Base-by-base conservation (phyloP, 2,797 vertebrate species). In the Liparis tanakae region DNA sequence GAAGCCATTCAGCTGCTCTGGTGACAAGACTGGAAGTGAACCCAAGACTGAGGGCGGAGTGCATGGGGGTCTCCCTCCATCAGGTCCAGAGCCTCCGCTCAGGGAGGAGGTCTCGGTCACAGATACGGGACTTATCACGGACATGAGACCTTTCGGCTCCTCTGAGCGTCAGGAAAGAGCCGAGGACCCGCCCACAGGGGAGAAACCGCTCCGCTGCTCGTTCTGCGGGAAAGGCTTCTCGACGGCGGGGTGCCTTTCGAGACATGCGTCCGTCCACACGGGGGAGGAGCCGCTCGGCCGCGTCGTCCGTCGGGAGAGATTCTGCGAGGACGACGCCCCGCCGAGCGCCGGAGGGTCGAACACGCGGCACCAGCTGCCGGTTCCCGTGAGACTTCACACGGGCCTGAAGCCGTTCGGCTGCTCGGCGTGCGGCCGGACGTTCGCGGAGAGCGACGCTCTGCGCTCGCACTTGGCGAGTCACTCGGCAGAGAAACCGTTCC, bases 151-250 rank as follows among this genome's bases (percentile, higher is more conserved):
- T 1, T n/a, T 56, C 1, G 51, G 63, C 18, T 18, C 6, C 25
- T 51, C 15, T 9, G 51, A 10, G 25, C 3, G 6, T 46, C 18
- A 22, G 0, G 15, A 10, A 5, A 10, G 17, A n/a, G 14, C 68
- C 10, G 14, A 46, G 14, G 55, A 48, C 1, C 10, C n/a, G 2
- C 44, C 43, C 1, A 22, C 48, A 1, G 65, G 41, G 8, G 54
- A 17, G 12, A 70, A 74, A 58, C 18, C 53, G 0, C 41, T 70
- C 0, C 39, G 50, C 1, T 83, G 82, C 55, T 82, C 61, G 8
- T 67, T 78, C 43, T 87, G 81, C n/a, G 74, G 56, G 0, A 72
- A 80, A 65, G 48, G 41, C 18, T 85, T 81, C 33, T n/a, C 39
- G 1, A 66, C 70, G 8, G 80, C 50, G 14, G 81, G 81, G 59